These are phyloP conservation scores for Paelopatides confundens DNA, from an alignment of 53 echinoderm and acorn worm species.

Conservation along the genomic window DNA sequence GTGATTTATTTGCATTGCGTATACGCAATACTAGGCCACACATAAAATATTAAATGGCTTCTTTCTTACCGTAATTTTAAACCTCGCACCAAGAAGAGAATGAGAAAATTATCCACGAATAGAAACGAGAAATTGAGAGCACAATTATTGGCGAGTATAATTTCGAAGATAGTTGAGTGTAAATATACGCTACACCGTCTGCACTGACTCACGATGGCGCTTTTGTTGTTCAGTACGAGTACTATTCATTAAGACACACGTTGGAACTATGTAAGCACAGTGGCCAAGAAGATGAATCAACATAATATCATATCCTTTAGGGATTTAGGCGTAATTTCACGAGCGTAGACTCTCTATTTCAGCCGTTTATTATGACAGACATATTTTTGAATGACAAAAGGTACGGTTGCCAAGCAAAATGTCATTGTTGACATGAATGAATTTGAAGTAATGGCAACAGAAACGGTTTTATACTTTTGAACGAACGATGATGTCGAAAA, in stretches of 20 bases:
- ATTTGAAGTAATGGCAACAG: not conserved
- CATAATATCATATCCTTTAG: conserved; percentile 8
- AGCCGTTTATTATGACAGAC: not conserved
- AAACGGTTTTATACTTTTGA: not conserved
- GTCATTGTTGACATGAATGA: not conserved
- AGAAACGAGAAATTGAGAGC: too few species aligned
- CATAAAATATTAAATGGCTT: too few species aligned
- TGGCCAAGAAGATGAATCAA: not conserved
- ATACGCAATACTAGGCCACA: too few species aligned
- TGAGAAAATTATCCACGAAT: too few species aligned
- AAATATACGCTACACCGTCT: too few species aligned
- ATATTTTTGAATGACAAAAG: not conserved
- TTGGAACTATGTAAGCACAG: not conserved
- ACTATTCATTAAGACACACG: not conserved
- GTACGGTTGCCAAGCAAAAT: conserved; percentile 17
- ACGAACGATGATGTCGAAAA: not conserved
- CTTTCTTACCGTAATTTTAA: too few species aligned
- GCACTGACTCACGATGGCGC: not conserved
- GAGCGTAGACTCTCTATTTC: conserved; percentile 19
- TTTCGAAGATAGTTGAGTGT: too few species aligned
- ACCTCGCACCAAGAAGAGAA: too few species aligned
- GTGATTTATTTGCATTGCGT: too few species aligned
- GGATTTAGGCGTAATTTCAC: not conserved
- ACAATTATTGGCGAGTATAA: too few species aligned
- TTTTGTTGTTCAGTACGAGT: too few species aligned